Percentiles rank a stretch among this genome's conserved stretches.
Evolutionary conservation across 2,888 invertebrate genomes (phyloP).

Genomic region (Aleiodes alternator): DNA sequence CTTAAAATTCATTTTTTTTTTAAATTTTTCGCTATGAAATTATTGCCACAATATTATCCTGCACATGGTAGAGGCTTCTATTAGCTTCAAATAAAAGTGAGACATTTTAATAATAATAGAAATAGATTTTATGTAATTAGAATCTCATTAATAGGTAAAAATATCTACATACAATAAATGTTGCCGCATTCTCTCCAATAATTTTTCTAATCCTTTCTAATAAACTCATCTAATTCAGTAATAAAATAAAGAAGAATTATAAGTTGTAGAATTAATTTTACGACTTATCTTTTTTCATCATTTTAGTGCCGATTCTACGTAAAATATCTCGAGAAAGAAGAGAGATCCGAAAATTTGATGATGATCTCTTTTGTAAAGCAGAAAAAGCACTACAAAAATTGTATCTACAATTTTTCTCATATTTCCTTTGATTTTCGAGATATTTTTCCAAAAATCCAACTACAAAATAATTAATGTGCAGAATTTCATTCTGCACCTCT

Average conservation of each 20-base stretch:
- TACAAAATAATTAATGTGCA: background rate
- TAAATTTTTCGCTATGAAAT: conserved; percentile 56
- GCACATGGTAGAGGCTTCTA: conserved; percentile 62
- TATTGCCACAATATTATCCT: conserved; percentile 71
- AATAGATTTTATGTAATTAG: conserved; percentile 32
- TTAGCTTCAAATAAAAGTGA: conserved; percentile 67
- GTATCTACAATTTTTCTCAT: too few relatives aligned
- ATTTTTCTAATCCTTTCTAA: too few relatives aligned
- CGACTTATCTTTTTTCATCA: too few relatives aligned
- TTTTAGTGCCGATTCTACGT: too few relatives aligned
- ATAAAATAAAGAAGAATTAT: too few relatives aligned
- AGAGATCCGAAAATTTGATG: too few relatives aligned
- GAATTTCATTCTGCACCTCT: background rate
- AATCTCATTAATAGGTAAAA: conserved; percentile 29
- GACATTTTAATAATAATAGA: conserved; percentile 56
- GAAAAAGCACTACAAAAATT: too few relatives aligned
- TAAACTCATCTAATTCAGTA: too few relatives aligned
- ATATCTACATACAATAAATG: conserved; percentile 32
- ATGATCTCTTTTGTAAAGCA: too few relatives aligned
- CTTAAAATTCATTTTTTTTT: conserved; percentile 58
- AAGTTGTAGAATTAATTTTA: too few relatives aligned
- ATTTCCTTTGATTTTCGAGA: too few relatives aligned
- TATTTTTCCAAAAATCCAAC: background rate
- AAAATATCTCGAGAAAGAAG: too few relatives aligned
- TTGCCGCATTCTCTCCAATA: background rate